Percentiles rank a stretch among this genome's conserved stretches.
phyloP scores from a whole-genome alignment of 1,140 invertebrate genomes.

The Dendrolimus punctatus region DNA sequence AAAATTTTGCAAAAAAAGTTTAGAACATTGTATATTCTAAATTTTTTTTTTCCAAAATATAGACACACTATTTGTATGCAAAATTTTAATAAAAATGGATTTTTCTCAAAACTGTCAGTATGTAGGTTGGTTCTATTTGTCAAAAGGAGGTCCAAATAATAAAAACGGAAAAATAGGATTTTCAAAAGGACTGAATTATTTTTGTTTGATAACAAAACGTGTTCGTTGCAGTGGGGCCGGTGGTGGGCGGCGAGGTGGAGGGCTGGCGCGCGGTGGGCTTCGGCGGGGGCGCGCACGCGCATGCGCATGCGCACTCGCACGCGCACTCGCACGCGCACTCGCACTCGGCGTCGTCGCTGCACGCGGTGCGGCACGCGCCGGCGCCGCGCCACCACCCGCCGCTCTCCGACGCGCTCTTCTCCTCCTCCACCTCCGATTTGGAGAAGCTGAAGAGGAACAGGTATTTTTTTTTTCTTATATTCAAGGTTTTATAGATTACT shows the following conservation, averaged over 20 bases:
- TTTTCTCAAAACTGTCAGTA: too few relatives aligned
- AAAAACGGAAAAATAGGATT: too few relatives aligned
- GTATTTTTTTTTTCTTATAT: slow-evolving; percentile 6
- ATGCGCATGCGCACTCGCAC: slow-evolving; percentile 5
- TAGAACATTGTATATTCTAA: too few relatives aligned
- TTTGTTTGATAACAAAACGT: too few relatives aligned
- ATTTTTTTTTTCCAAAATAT: too few relatives aligned
- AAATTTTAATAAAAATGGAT: too few relatives aligned
- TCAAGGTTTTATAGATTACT: too few relatives aligned
- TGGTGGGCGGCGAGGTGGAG: slow-evolving; percentile 20
- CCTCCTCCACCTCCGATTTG: slow-evolving; percentile 47
- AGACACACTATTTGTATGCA: too few relatives aligned
- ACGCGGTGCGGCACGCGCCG: slow-evolving; percentile 6
- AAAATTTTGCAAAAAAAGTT: too few relatives aligned
- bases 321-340: slow-evolving; percentile 13
- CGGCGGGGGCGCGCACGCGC: slow-evolving; percentile 8
- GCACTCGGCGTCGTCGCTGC: slow-evolving; percentile 18
- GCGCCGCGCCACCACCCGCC: slow-evolving; percentile 8
- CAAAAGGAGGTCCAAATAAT: too few relatives aligned
- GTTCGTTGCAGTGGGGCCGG: slow-evolving; percentile 10
- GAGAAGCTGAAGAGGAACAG: slow-evolving; percentile 41
- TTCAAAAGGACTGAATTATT: too few relatives aligned
- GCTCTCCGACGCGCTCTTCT: slow-evolving; percentile 36
- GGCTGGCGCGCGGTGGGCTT: slow-evolving; percentile 12
- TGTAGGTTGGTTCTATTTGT: too few relatives aligned